These are phyloP conservation scores for Amazona ochrocephala DNA, from an alignment of 2,797 vertebrate genomes.

Conservation along the genomic window DNA sequence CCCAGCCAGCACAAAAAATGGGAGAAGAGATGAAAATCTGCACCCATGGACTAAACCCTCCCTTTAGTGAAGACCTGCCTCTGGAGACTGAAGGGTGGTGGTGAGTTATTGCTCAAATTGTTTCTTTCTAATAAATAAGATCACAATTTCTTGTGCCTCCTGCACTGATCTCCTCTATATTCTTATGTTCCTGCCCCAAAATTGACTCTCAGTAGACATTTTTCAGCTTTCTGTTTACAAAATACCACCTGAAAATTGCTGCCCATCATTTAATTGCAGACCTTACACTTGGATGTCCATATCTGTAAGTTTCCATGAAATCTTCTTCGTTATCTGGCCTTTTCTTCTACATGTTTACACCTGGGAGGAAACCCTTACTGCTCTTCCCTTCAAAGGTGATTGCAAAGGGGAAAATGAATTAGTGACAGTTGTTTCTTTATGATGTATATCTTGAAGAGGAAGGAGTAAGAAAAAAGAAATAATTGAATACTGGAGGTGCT, in stretches of 20 bases:
- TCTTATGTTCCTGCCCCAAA: not conserved
- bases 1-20: not conserved
- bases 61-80: not conserved
- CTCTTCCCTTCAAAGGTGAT: constrained; percentile 26
- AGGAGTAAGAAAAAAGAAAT: not conserved
- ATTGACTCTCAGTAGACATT: not conserved
- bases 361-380: not conserved
- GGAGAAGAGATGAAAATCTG: not conserved
- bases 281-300: not conserved
- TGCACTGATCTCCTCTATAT: not conserved
- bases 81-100: not conserved
- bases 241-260: constrained; percentile 37
- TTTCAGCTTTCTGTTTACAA: not conserved
- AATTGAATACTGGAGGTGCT: not conserved
- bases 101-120: not conserved
- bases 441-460: not conserved
- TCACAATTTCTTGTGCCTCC: not conserved
- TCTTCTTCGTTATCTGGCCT: constrained; percentile 50
- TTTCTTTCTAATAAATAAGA: not conserved
- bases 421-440: constrained; percentile 23
- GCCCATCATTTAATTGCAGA: not conserved
- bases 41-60: not conserved
- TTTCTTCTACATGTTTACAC: not conserved
- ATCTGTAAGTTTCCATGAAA: constrained; percentile 30
- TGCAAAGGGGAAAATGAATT: constrained; percentile 54